Base-by-base conservation (phyloP, 2,113 vertebrate species). In the Plotosus lineatus region DNA sequence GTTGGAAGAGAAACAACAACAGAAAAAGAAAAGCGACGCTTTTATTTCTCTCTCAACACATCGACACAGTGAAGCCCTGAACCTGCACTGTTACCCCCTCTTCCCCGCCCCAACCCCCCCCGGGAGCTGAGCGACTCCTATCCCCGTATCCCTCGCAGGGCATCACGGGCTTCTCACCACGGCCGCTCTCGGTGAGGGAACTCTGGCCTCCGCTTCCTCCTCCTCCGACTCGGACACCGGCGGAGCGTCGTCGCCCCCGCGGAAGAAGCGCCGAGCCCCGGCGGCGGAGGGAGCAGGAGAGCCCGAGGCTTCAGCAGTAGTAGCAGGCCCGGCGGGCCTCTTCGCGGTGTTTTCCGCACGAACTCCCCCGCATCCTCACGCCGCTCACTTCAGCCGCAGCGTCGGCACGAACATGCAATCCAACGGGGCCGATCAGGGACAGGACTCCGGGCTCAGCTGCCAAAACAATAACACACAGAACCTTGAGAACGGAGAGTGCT, bases 201-300 rank as follows among this genome's bases (percentile, higher is more conserved):
- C 96, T 97, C 97, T 98, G 97, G 97, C 96, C 97, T 98, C 97
- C 96, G 96, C 97, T 96, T 97, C 97, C 96, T 98, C 96, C 96
- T 97, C 97, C 94, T 95, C 94, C 95, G 96, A 97, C 97, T 98
- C 97, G 96, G 97, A 98, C 96, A 96, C 95, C 96, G 96, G 96
- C 93, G 96, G 96, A 96, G 96, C 96, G 94, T 98, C 97, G 93
- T 96, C 96, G 97, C 97, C 95, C 95, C 96, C 94, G 96, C 97
- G 96, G 95, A 98, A 98, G 94, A 98, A 97, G 94, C 95, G 95
- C 95, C 96, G 96, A 96, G 95, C 96, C 94, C 96, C 96, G 95
- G 96, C 96, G 95, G 96, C 95, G 94, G 95, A 97, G 97, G 96
- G 94, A 95, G 96, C 94, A 96, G 96, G 95, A 96, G 96, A 97